Conservation (phyloP, 2,888 invertebrate genomes). For the Cataglyphis rosenhaueri region DNA sequence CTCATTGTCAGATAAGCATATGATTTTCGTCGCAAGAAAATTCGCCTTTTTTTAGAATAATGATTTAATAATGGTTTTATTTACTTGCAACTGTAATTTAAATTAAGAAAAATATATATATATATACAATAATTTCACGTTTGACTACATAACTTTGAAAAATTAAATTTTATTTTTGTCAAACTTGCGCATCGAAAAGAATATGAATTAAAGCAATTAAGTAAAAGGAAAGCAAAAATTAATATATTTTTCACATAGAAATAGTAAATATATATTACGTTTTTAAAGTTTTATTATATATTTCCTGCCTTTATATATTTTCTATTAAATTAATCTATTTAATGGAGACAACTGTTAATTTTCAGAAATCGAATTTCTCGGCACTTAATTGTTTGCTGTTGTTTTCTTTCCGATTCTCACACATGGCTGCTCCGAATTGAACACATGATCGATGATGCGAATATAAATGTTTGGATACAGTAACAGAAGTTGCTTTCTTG, state of each 20-base stretch:
- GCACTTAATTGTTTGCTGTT: constrained; percentile 13
- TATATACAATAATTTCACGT: neutral
- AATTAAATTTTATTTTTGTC: neutral
- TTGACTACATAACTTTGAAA: neutral
- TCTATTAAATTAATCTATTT: neutral
- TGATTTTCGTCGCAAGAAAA: neutral
- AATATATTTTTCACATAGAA: neutral
- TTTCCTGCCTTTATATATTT: neutral
- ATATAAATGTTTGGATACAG: constrained; percentile 18
- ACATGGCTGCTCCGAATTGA: constrained; percentile 10
- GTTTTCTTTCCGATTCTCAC: neutral
- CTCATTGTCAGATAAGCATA: neutral
- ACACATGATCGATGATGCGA: constrained; percentile 10
- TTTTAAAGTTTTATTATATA: neutral
- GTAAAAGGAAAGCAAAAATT: neutral
- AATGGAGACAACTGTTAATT: neutral
- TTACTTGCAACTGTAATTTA: neutral
- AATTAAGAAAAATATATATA: neutral
- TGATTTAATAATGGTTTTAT: neutral
- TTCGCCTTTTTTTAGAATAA: neutral
- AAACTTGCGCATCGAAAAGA: neutral
- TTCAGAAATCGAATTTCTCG: constrained; percentile 3
- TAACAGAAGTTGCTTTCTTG: neutral
- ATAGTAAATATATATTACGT: neutral
- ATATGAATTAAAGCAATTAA: neutral